Percentiles rank a stretch among this genome's conserved stretches.
Evolutionary conservation across 1,140 invertebrate species (phyloP).

Genomic region (Zaprionus tsacasi): DNA sequence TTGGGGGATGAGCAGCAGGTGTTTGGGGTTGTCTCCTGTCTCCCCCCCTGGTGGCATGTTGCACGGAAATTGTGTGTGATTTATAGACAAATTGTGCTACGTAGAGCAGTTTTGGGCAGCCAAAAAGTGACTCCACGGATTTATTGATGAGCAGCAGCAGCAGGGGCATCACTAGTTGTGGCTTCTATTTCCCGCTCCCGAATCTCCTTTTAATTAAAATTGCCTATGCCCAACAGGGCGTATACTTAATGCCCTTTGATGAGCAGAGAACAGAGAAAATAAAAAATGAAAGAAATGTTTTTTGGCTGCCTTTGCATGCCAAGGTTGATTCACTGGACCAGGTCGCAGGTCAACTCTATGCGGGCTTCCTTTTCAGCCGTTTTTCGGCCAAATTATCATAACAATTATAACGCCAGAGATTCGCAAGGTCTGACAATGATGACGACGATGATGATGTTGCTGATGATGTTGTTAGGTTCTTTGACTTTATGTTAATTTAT

Average conservation of each 20-base stretch:
- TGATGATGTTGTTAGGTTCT: constrained; percentile 56
- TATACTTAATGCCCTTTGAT: constrained; percentile 51
- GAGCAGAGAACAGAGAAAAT: background rate
- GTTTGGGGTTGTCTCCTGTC: constrained; percentile 53
- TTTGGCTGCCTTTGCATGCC: constrained; percentile 31
- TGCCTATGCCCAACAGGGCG: constrained; percentile 38
- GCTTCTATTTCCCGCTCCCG: constrained; percentile 17
- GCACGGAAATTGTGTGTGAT: constrained; percentile 68
- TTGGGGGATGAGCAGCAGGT: constrained; percentile 62
- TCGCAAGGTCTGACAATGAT: constrained; percentile 45
- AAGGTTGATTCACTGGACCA: constrained; percentile 25
- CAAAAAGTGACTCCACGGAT: constrained; percentile 58
- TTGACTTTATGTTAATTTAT: constrained; percentile 77
- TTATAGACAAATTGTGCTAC: constrained; percentile 58
- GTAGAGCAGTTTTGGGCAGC: constrained; percentile 62
- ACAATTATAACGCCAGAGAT: constrained; percentile 61
- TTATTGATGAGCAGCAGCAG: constrained; percentile 71
- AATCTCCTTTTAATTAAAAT: constrained; percentile 67
- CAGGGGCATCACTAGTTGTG: constrained; percentile 57
- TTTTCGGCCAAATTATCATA: constrained; percentile 63
- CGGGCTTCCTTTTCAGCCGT: constrained; percentile 35
- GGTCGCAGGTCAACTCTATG: background rate
- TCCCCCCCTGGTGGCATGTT: constrained; percentile 30
- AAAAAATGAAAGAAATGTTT: too few species aligned
- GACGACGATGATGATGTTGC: too few species aligned